phyloP scores from a whole-genome alignment of 1,140 invertebrate species.

The Steinernema khuongi region DNA sequence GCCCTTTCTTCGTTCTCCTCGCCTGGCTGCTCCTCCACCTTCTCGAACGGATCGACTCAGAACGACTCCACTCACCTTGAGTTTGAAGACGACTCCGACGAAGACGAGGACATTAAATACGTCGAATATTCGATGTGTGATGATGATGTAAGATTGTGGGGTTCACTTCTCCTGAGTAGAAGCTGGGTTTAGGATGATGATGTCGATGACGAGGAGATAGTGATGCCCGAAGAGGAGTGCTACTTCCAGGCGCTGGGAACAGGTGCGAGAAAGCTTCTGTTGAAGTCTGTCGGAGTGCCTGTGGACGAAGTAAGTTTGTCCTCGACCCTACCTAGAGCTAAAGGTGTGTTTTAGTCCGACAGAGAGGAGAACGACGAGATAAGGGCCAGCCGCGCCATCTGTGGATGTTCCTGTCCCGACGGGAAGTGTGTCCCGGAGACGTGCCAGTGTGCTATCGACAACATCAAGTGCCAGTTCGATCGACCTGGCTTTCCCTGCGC shows the following conservation, averaged over 20 bases:
- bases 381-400: slow-evolving; percentile 21
- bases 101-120: too few species aligned
- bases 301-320: not conserved
- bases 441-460: slow-evolving; percentile 29
- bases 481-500: slow-evolving; percentile 90
- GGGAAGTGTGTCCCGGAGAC: slow-evolving; percentile 34
- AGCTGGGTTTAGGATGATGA: not conserved
- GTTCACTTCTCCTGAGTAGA: not conserved
- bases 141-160: slow-evolving; percentile 6
- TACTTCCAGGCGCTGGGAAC: not conserved
- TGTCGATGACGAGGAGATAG: not conserved
- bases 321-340: not conserved
- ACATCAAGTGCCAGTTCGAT: slow-evolving; percentile 68
- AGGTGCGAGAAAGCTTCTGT: not conserved
- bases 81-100: not conserved
- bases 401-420: slow-evolving; percentile 32
- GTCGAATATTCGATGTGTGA: not conserved
- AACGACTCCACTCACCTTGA: too few species aligned
- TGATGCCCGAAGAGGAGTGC: not conserved
- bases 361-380: slow-evolving; percentile 9
- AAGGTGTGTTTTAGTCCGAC: slow-evolving; percentile 15
- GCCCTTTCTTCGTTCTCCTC: too few species aligned
- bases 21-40: too few species aligned
- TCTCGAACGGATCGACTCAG: too few species aligned
- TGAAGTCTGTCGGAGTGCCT: not conserved